These are phyloP conservation scores for Muscina levida DNA, from an alignment of 2,888 invertebrate species.

Conservation along the genomic window DNA sequence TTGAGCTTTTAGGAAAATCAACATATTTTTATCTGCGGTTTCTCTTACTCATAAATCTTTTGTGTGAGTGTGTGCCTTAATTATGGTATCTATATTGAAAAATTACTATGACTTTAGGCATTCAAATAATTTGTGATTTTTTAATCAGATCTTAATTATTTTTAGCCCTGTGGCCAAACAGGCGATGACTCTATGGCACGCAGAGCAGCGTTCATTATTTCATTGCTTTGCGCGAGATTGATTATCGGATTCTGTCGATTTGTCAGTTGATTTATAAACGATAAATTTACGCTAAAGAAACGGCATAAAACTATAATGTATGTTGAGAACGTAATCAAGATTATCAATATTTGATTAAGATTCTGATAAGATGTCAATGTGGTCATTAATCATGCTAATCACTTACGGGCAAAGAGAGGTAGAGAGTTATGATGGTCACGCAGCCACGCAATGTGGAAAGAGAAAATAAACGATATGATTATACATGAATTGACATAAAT, in stretches of 20 bases:
- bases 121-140: constrained; percentile 22
- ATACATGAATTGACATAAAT: constrained; percentile 45
- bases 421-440: neutral
- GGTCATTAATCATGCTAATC: constrained; percentile 61
- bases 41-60: constrained; percentile 14
- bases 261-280: constrained; percentile 52
- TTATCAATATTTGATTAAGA: constrained; percentile 53
- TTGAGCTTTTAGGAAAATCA: constrained; percentile 1
- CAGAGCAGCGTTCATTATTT: neutral
- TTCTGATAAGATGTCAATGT: constrained; percentile 58
- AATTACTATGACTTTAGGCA: constrained; percentile 5
- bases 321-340: constrained; percentile 25
- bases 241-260: constrained; percentile 55
- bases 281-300: constrained; percentile 27
- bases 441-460: neutral
- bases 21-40: neutral
- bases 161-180: constrained; percentile 46
- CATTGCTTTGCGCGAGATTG: too few species aligned
- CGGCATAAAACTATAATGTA: neutral
- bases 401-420: constrained; percentile 17
- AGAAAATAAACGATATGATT: constrained; percentile 45
- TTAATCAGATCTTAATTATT: constrained; percentile 53
- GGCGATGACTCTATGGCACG: neutral
- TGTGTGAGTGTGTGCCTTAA: constrained; percentile 4
- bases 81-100: constrained; percentile 8